A percentile compares a stretch with the other conserved stretches of the same genome.
phyloP scores from a whole-genome alignment of 2,797 vertebrate species.

The Brotogeris chrysoptera region DNA sequence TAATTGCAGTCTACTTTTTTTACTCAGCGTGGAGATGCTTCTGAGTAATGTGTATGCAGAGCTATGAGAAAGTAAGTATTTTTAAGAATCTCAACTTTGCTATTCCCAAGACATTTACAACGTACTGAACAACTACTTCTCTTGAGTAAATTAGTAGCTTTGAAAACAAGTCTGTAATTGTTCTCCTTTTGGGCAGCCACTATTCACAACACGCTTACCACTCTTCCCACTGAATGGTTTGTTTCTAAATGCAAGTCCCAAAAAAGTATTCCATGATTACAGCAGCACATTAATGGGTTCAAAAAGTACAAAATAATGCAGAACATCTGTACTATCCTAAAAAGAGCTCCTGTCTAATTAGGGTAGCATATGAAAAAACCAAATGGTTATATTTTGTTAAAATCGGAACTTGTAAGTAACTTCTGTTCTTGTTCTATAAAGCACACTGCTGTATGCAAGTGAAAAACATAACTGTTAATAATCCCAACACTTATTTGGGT shows the following conservation, averaged over 20 bases:
- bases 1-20: neutral
- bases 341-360: neutral
- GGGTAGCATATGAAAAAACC: accelerated
- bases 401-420: neutral
- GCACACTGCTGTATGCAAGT: neutral
- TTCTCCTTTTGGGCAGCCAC: neutral
- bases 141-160: neutral
- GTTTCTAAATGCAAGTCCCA: neutral
- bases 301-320: neutral
- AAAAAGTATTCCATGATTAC: neutral
- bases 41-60: neutral
- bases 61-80: neutral
- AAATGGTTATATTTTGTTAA: neutral
- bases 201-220: neutral
- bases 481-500: accelerated
- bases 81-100: neutral
- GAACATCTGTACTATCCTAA: neutral
- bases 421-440: neutral
- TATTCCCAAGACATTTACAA: neutral
- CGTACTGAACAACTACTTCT: neutral
- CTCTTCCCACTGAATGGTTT: neutral
- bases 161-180: neutral
- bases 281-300: neutral
- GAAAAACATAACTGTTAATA: neutral
- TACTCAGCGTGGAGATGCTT: neutral